These are phyloP conservation scores for Varroa destructor DNA, from an alignment of 1,140 invertebrate genomes.

Conservation along the genomic window DNA sequence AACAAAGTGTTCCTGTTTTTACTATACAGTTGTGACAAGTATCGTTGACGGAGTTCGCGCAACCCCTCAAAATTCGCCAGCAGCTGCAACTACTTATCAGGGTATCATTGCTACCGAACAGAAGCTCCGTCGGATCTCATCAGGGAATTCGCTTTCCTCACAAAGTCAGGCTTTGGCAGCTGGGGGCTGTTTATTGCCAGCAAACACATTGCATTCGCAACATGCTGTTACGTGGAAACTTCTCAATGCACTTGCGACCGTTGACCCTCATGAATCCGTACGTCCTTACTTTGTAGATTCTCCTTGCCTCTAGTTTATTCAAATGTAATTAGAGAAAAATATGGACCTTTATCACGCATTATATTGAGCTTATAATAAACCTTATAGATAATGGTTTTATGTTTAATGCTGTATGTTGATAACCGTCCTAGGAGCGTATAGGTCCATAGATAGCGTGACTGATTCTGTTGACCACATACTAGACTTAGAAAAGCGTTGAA, in stretches of 20 bases:
- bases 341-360: too few species aligned
- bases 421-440: too few species aligned
- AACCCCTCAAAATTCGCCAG: background rate
- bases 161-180: background rate
- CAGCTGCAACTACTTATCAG: background rate
- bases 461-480: too few species aligned
- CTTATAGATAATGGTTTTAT: too few species aligned
- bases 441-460: too few species aligned
- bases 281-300: background rate
- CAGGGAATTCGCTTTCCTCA: conserved; percentile 8
- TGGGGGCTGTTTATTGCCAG: background rate
- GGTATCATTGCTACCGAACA: conserved; percentile 8
- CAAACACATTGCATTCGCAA: conserved; percentile 14
- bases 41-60: conserved; percentile 11
- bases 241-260: conserved; percentile 4
- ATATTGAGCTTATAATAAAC: too few species aligned
- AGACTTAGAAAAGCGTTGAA: too few species aligned
- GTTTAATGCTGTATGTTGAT: too few species aligned
- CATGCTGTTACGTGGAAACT: conserved; percentile 17
- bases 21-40: background rate
- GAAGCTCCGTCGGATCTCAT: conserved; percentile 3
- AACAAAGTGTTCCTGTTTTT: too few species aligned
- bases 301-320: background rate
- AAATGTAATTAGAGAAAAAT: too few species aligned
- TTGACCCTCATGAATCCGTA: conserved; percentile 16